Conservation (phyloP, 2,888 invertebrate species). For the Apotomis capreana region DNA sequence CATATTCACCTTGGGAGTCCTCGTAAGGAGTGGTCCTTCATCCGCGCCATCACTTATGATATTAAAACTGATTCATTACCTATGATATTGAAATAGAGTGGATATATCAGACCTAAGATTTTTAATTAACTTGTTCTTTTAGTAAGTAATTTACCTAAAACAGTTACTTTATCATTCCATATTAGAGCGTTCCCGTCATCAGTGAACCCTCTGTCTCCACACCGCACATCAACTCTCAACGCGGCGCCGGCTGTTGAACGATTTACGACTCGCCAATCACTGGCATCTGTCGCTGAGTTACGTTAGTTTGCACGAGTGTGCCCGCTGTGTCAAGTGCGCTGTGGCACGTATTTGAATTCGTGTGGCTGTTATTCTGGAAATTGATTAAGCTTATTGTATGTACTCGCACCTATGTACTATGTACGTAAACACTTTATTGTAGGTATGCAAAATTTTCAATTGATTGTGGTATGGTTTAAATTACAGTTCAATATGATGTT, state of each 20-base stretch:
- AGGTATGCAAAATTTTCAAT: too few relatives aligned
- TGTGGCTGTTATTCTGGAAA: neutral
- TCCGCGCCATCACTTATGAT: too few relatives aligned
- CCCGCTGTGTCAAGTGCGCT: slow-evolving; percentile 35
- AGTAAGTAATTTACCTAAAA: too few relatives aligned
- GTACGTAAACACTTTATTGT: too few relatives aligned
- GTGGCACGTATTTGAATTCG: slow-evolving; percentile 31
- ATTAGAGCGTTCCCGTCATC: neutral
- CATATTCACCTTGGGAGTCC: too few relatives aligned
- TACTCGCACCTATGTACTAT: too few relatives aligned
- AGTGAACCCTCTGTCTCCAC: slow-evolving; percentile 23
- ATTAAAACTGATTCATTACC: too few relatives aligned
- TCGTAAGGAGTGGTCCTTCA: too few relatives aligned
- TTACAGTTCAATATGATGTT: neutral
- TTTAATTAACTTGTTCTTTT: too few relatives aligned
- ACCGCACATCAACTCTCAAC: slow-evolving; percentile 40
- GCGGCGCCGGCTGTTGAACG: slow-evolving; percentile 42
- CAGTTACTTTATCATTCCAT: too few relatives aligned
- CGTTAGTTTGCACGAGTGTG: slow-evolving; percentile 37
- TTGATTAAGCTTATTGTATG: slow-evolving; percentile 5
- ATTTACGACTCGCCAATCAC: slow-evolving; percentile 45
- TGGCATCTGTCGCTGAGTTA: slow-evolving; percentile 41
- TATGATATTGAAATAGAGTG: too few relatives aligned
- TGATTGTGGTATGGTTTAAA: neutral
- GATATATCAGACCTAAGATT: too few relatives aligned